Base-by-base conservation (phyloP, 2,797 vertebrate species). In the Botia almorhae region DNA sequence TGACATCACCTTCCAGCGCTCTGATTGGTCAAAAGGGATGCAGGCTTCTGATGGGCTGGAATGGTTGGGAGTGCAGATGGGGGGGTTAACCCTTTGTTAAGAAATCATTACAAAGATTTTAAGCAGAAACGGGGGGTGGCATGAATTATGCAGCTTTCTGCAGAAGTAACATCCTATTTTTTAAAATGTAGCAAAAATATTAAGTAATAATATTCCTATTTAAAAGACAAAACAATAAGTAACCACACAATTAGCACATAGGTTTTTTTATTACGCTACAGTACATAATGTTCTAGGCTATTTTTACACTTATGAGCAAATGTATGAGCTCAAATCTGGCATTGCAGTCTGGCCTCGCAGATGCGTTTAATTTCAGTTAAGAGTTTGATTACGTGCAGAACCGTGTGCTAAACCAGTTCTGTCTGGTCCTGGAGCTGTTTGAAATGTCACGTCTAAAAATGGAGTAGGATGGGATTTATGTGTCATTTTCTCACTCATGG, bases 1-100 rank as follows among this genome's bases (percentile, higher is more conserved):
- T 97, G 95, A 97, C 96, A 97, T 97, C 96, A 97, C 90, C 91
- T 88, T 78, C 51, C 0, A 91, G 94, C 77, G 4, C 65, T 78
- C 88, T 78, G 88, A 97, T 97, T 96, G 96, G 96, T 86, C 16
- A 21, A 56, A 63, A 69, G 29, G 56, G 61, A 82, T 78, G 43
- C 89, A 33, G 88, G 61, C 86, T 89, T 75, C 88, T 80, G 91
- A 96, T 96, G 95, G 94, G 95, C 85, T 87, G 70, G 85, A 86
- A 85, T 87, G 88, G 83, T 85, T 86, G 48, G 69, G 78, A 61
- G 75, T 80, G 79, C 46, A 78, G 80, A 82, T 68, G 84, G 74
- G 43, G 76, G 50, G 69, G 78, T 69, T 91, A 93, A 94, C 90
- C 87, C 91, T 86, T 93, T 89, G 84, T 89, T 85, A 61, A 51